These are phyloP conservation scores for Chesias legatella DNA, from an alignment of 2,888 invertebrate species.

Conservation along the genomic window DNA sequence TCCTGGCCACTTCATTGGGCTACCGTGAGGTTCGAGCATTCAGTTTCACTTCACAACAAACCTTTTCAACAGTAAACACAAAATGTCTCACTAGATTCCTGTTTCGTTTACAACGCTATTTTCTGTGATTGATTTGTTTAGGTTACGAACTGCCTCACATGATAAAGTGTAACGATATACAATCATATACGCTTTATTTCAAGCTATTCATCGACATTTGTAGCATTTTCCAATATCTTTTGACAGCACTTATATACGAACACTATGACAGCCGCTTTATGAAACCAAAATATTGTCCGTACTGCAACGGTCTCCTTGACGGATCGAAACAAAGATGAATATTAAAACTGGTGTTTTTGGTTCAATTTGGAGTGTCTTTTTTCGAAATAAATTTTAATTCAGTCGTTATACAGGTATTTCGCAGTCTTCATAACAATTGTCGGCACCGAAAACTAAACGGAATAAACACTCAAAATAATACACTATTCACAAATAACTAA, in stretches of 20 bases:
- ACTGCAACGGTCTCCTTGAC: constrained; percentile 76
- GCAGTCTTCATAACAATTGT: constrained; percentile 62
- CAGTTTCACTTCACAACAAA: constrained; percentile 67
- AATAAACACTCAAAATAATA: constrained; percentile 81
- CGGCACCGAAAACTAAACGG: constrained; percentile 83
- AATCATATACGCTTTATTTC: constrained; percentile 40
- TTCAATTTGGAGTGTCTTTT: constrained; percentile 35
- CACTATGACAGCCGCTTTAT: constrained; percentile 74
- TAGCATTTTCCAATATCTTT: constrained; percentile 57
- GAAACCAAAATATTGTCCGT: constrained; percentile 78
- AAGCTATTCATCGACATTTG: constrained; percentile 51
- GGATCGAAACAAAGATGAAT: constrained; percentile 80
- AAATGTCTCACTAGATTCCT: constrained; percentile 50
- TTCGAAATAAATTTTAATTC: constrained; percentile 46
- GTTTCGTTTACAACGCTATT: constrained; percentile 43
- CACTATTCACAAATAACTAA: constrained; percentile 82
- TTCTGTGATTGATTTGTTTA: constrained; percentile 42
- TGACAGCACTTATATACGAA: constrained; percentile 68
- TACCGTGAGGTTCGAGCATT: constrained; percentile 80
- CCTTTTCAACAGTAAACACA: constrained; percentile 62
- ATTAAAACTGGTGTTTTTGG: constrained; percentile 47
- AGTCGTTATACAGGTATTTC: constrained; percentile 69
- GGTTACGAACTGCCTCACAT: constrained; percentile 55
- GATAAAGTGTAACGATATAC: constrained; percentile 46
- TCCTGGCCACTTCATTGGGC: constrained; percentile 90